These are phyloP conservation scores for Lagenorhynchus albirostris DNA, from an alignment of 2,113 vertebrate species.

Conservation along the genomic window DNA sequence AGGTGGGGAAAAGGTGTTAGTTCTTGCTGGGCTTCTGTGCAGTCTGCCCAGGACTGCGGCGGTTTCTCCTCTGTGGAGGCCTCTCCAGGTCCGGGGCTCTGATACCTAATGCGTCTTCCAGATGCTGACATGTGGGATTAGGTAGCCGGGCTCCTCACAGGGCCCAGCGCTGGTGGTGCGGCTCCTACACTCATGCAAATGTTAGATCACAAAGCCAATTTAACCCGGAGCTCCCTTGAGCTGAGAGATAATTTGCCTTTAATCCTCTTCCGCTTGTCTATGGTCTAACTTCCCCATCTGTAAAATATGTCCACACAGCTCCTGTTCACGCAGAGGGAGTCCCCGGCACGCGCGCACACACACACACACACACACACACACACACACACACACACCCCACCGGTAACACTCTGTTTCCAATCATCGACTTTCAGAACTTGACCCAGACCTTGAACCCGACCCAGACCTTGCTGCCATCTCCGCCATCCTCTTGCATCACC, in stretches of 20 bases:
- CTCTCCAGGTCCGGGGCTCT: background rate
- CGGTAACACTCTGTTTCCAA: slow-evolving; percentile 1
- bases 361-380: too few species aligned
- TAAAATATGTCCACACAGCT: slow-evolving; percentile 41
- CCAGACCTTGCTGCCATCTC: background rate
- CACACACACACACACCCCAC: background rate
- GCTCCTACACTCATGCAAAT: slow-evolving; percentile 68
- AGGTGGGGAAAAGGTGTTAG: background rate
- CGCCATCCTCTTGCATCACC: slow-evolving; percentile 29
- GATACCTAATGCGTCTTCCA: slow-evolving; percentile 39
- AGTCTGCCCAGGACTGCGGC: background rate
- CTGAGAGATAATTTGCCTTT: slow-evolving; percentile 76
- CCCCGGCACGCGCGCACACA: too few species aligned
- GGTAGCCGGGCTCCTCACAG: slow-evolving; percentile 46
- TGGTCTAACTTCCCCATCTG: slow-evolving; percentile 64
- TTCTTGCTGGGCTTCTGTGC: background rate
- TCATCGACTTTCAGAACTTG: slow-evolving; percentile 60
- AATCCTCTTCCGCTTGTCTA: slow-evolving; percentile 69
- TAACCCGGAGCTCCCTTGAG: slow-evolving; percentile 71
- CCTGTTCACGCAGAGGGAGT: background rate
- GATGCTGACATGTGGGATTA: background rate
- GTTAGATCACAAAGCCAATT: slow-evolving; percentile 72
- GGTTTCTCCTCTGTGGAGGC: background rate
- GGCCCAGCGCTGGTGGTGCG: slow-evolving; percentile 19
- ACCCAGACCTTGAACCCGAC: background rate